These are phyloP conservation scores for Asbolus verrucosus DNA, from an alignment of 1,140 invertebrate genomes.

Conservation along the genomic window DNA sequence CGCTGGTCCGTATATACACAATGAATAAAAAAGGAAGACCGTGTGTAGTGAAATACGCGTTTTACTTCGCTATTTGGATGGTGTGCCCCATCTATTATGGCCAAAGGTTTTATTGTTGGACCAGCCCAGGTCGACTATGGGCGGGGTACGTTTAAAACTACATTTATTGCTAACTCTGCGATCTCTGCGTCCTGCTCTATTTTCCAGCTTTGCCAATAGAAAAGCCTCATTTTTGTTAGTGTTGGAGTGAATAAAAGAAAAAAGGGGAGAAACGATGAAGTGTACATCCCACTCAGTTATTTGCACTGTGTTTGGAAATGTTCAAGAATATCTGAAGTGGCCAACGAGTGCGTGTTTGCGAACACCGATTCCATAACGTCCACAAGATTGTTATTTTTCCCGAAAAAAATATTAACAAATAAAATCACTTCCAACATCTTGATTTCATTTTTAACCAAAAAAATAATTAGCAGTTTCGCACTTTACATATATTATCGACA, in stretches of 20 bases:
- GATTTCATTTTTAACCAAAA: too few species aligned
- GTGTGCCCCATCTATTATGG: conserved; percentile 51
- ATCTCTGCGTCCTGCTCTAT: conserved; percentile 40
- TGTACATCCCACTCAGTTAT: conserved; percentile 34
- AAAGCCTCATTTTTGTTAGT: conserved; percentile 12
- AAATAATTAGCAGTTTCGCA: too few species aligned
- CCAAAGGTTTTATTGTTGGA: conserved; percentile 53
- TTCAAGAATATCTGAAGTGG: conserved; percentile 26
- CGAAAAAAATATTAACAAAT: conserved; percentile 29
- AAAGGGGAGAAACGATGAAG: conserved; percentile 20
- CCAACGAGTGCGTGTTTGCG: conserved; percentile 20
- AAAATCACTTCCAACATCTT: conserved; percentile 4
- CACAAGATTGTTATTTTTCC: conserved; percentile 8
- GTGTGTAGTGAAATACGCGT: conserved; percentile 46
- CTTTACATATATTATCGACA: too few species aligned
- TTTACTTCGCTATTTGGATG: conserved; percentile 47
- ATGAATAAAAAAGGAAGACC: conserved; percentile 42
- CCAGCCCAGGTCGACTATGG: conserved; percentile 51
- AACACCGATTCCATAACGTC: conserved; percentile 11
- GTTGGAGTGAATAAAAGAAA: conserved; percentile 16
- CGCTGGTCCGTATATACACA: conserved; percentile 38
- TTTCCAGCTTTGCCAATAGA: conserved; percentile 17
- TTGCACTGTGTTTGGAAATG: conserved; percentile 32
- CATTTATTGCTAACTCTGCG: conserved; percentile 51
- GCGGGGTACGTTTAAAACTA: conserved; percentile 53